Evolutionary conservation across 2,888 invertebrate genomes (phyloP), one percentile per base, ranked within the genome.

Genomic region (Thera obeliscata): DNA sequence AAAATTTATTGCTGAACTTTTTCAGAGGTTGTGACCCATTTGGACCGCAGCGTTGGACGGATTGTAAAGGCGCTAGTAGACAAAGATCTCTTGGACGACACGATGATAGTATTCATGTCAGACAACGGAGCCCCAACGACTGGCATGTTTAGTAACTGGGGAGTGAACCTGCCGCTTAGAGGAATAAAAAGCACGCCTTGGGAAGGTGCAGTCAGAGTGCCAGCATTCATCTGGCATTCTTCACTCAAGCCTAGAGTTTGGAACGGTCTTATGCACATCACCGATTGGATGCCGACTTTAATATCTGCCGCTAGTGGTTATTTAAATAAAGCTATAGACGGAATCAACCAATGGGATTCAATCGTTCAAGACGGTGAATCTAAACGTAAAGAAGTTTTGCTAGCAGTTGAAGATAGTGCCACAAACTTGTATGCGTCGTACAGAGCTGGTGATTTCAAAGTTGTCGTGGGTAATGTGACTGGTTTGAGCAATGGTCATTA

Each of bases 91-190:
- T 89, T 98, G 71, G 94, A 97, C 38, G 96, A 98, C 81, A 97
- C 98, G 0, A 95, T 99, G 36, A 95, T 99, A 54, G 85, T 98
- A 2, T 99, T 99, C 82, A 95, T 97, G 72, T 97, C 98, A 6
- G 99, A 99, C 83, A 98, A 98, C 82, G 98, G 98, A 0, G 97
- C 96, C 0, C 97, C 97, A 0, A 96, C 97, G 0, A 93, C 94
- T 55, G 98, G 97, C 0, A 83, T 95, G 55, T 95, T 96, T 78
- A 91, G 94, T 59, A 98, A 98, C 84, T 95, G 95, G 73, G 97
- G 96, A 0, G 96, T 97, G 3, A 97, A 97, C 85, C 95, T 95
- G 89, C 97, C 97, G 2, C 92, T 97, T 0, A 94, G 96, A 82
- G 97, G 97, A 22, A 97, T 96, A 84, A 98, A 98, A 87, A 94